Percentiles rank a stretch among this genome's conserved stretches.
Evolutionary conservation across 2,113 vertebrate species (phyloP).

Genomic region (Eupsittula cactorum): DNA sequence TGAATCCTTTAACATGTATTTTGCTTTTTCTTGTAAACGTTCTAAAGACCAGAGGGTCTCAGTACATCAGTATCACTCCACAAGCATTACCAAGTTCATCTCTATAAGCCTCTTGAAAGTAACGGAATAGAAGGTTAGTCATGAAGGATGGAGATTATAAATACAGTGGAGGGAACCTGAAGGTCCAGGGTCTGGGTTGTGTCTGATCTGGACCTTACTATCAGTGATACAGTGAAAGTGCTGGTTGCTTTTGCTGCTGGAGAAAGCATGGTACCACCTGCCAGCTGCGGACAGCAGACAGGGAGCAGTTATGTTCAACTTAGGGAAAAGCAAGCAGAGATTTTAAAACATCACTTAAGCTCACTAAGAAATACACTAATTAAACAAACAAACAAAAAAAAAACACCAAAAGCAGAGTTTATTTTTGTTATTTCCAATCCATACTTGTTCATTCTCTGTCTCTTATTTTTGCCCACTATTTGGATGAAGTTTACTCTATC

Average conservation of each 20-base stretch:
- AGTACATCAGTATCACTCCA: not conserved
- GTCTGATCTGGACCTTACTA: not conserved
- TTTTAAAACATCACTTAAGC: not conserved
- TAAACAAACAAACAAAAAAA: not conserved
- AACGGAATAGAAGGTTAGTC: not conserved
- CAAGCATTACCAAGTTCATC: not conserved
- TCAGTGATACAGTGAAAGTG: fast-evolving
- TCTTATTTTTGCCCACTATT: not conserved
- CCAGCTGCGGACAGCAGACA: not conserved
- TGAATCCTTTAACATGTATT: not conserved
- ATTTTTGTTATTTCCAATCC: not conserved
- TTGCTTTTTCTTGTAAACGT: not conserved
- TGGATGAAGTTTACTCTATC: not conserved
- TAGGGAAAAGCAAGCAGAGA: not conserved
- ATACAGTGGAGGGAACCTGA: not conserved
- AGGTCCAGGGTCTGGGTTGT: not conserved
- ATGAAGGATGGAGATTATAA: too few relatives aligned
- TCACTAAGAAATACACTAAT: not conserved
- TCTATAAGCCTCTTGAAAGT: not conserved
- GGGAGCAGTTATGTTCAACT: fast-evolving
- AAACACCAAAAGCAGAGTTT: not conserved
- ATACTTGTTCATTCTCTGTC: not conserved
- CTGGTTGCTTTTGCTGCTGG: not conserved
- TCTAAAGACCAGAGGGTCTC: not conserved
- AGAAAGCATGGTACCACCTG: not conserved